phyloP scores from a whole-genome alignment of 2,888 invertebrate species.

The Apodemia duryi region DNA sequence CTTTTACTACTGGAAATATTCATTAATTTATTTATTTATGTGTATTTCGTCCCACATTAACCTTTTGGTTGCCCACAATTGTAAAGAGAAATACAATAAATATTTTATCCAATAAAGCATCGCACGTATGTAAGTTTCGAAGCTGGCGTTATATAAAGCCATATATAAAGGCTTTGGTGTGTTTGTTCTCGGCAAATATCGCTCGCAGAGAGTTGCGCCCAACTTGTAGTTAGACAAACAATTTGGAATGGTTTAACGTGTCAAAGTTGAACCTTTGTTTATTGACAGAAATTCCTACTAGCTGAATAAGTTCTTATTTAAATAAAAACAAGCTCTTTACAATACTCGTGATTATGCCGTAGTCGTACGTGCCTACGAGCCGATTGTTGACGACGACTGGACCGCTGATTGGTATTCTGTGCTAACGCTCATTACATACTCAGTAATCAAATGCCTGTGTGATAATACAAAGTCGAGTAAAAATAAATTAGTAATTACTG shows the following conservation, averaged over 20 bases:
- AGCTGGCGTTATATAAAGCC: slow-evolving; percentile 6
- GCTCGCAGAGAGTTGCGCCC: slow-evolving; percentile 5
- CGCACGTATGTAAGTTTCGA: slow-evolving; percentile 4
- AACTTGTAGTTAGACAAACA: slow-evolving; percentile 13
- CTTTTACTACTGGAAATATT: no score
- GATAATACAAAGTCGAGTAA: no score
- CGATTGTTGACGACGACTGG: no score
- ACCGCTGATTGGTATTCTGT: no score
- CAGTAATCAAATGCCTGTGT: no score
- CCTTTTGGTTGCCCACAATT: no score
- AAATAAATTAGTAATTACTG: no score
- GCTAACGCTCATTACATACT: no score
- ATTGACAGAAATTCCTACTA: slow-evolving; percentile 5
- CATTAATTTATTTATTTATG: no score
- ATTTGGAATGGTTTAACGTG: slow-evolving; percentile 13
- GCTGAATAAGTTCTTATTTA: background rate
- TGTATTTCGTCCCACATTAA: no score
- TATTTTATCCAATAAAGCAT: slow-evolving; percentile 8
- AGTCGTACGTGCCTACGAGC: no score
- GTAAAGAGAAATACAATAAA: background rate
- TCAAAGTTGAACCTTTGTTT: slow-evolving; percentile 13
- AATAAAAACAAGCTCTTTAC: background rate
- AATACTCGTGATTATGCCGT: background rate
- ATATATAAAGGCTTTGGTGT: slow-evolving; percentile 8
- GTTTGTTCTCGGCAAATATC: slow-evolving; percentile 12